phyloP scores from a whole-genome alignment of 2,113 vertebrate genomes.

The Strigops habroptila region DNA sequence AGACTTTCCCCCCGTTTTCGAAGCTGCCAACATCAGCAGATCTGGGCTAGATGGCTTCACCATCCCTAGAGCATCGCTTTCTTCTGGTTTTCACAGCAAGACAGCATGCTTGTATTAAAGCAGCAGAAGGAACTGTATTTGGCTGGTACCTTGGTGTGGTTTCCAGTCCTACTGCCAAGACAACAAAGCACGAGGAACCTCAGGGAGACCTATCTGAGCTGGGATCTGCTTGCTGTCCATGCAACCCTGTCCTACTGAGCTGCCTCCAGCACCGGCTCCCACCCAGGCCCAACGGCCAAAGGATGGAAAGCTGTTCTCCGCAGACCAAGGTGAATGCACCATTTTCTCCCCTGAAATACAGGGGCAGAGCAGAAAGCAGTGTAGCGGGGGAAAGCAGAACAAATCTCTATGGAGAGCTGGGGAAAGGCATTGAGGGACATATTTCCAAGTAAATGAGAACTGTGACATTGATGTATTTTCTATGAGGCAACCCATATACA shows the following conservation, averaged over 20 bases:
- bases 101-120: not conserved
- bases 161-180: not conserved
- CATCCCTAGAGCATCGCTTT: not conserved
- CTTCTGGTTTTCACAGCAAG: not conserved
- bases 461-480: not conserved
- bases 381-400: not conserved
- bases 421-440: rapidly evolving
- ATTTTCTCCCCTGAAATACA: not conserved
- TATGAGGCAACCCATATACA: not conserved
- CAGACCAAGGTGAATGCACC: not conserved
- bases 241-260: not conserved
- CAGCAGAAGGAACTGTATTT: not conserved
- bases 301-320: not conserved
- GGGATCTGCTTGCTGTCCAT: rapidly evolving
- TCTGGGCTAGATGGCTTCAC: not conserved
- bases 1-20: not conserved
- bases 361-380: not conserved
- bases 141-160: not conserved
- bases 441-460: not conserved
- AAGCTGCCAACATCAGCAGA: not conserved
- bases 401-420: not conserved
- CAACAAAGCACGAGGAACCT: not conserved
- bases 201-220: not conserved
- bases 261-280: not conserved
- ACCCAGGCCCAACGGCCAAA: rapidly evolving